These are phyloP conservation scores for Polypedilum vanderplanki DNA, from an alignment of 1,140 invertebrate species.

Conservation along the genomic window DNA sequence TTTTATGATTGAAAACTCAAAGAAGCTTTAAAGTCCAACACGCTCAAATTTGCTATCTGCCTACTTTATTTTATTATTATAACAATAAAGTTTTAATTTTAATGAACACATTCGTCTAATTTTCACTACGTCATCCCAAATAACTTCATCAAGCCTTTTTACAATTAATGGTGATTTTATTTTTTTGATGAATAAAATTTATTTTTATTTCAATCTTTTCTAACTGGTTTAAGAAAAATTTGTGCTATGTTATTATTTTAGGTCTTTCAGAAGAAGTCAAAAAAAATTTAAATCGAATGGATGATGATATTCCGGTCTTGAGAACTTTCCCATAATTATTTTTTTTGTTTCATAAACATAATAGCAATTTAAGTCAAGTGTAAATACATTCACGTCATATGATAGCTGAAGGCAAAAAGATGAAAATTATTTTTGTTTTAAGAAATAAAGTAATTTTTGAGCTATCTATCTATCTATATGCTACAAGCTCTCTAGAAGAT, in stretches of 20 bases:
- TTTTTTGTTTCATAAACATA: background rate
- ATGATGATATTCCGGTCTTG: background rate
- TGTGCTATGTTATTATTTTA: too few relatives aligned
- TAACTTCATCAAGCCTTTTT: background rate
- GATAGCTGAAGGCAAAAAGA: too few relatives aligned
- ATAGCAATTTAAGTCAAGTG: background rate
- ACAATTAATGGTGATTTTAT: background rate
- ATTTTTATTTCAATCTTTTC: background rate
- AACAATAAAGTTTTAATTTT: background rate
- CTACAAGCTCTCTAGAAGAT: too few relatives aligned
- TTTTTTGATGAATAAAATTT: background rate
- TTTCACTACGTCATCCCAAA: background rate
- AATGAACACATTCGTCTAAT: background rate
- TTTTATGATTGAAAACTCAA: background rate
- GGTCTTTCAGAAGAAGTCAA: background rate
- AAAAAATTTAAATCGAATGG: conserved; percentile 2
- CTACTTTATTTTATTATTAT: background rate
- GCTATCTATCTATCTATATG: too few relatives aligned
- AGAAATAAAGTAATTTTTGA: too few relatives aligned
- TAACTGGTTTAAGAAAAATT: too few relatives aligned
- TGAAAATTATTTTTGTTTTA: too few relatives aligned
- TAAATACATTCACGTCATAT: too few relatives aligned
- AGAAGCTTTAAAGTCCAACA: background rate
- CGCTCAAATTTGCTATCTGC: background rate
- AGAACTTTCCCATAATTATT: conserved; percentile 10